A percentile compares a stretch with the other conserved stretches of the same genome.
Conservation (phyloP, 2,797 vertebrate genomes). For the Graptemys geographica region DNA sequence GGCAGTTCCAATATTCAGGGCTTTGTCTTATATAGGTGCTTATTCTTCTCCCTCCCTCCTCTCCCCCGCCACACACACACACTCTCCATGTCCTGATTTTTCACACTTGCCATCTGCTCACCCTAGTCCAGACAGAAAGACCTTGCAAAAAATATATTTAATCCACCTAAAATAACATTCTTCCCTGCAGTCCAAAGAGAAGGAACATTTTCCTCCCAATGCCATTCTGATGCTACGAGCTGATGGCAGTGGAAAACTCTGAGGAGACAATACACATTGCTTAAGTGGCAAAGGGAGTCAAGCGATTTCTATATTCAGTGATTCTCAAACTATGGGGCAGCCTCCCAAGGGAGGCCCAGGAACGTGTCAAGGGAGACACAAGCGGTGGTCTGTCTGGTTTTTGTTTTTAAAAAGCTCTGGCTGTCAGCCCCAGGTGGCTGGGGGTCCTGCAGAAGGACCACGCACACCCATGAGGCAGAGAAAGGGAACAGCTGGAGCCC, state of each 20-base stretch:
- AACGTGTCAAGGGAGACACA: too few relatives aligned
- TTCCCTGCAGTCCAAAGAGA: neutral
- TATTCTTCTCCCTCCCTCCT: too few relatives aligned
- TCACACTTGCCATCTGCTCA: neutral
- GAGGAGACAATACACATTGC: fast-evolving
- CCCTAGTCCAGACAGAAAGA: neutral
- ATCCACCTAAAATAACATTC: fast-evolving
- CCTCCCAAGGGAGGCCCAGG: too few relatives aligned
- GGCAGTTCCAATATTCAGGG: neutral
- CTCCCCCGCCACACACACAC: too few relatives aligned
- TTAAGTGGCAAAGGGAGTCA: fast-evolving
- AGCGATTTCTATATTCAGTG: neutral
- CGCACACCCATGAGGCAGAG: too few relatives aligned
- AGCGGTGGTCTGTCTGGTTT: too few relatives aligned
- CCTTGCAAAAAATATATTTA: fast-evolving
- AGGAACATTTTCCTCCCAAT: neutral
- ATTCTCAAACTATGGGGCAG: neutral
- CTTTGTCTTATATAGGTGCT: neutral
- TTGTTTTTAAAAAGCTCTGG: too few relatives aligned
- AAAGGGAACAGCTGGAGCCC: too few relatives aligned
- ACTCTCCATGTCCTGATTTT: neutral
- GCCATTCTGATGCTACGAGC: fast-evolving
- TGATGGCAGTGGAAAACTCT: fast-evolving
- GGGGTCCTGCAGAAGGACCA: too few relatives aligned
- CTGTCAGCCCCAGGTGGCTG: too few relatives aligned